Evolutionary conservation across 2,888 invertebrate genomes (phyloP).

Genomic region (Caenorhabditis sinica): DNA sequence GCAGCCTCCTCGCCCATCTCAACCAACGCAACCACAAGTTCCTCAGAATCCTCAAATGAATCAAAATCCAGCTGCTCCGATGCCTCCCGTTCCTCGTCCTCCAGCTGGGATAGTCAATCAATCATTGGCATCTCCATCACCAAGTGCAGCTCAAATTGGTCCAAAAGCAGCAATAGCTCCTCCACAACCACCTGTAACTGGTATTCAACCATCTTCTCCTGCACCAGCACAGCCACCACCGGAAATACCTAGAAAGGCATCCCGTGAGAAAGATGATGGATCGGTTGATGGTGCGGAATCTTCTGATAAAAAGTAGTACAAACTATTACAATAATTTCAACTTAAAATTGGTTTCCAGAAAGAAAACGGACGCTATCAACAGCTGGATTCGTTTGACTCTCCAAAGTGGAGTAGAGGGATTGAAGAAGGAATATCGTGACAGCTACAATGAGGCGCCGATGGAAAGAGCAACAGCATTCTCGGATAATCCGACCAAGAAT

Average conservation of each 20-base stretch:
- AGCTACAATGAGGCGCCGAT: constrained; percentile 34
- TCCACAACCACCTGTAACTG: not conserved
- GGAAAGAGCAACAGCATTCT: constrained; percentile 32
- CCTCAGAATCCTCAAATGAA: too few relatives aligned
- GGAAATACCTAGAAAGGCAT: not conserved
- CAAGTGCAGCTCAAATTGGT: not conserved
- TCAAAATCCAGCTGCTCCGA: too few relatives aligned
- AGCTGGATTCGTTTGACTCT: constrained; percentile 34
- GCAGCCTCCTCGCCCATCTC: constrained; percentile 1
- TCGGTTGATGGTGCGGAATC: constrained; percentile 16
- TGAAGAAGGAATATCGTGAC: constrained; percentile 35
- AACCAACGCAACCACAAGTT: not conserved
- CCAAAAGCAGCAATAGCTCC: not conserved
- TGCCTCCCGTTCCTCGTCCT: constrained; percentile 10
- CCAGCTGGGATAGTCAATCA: constrained; percentile 8
- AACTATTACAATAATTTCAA: not conserved
- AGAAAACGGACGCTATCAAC: constrained; percentile 20
- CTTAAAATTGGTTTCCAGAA: constrained; percentile 10
- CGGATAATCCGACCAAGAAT: constrained; percentile 45
- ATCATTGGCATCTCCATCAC: constrained; percentile 13
- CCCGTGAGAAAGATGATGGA: constrained; percentile 18
- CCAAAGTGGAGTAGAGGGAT: constrained; percentile 26
- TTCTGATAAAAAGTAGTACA: constrained; percentile 18
- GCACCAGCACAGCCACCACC: not conserved
- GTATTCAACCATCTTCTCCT: not conserved